phyloP scores from a whole-genome alignment of 2,888 invertebrate species.

The Tetropium fuscum region DNA sequence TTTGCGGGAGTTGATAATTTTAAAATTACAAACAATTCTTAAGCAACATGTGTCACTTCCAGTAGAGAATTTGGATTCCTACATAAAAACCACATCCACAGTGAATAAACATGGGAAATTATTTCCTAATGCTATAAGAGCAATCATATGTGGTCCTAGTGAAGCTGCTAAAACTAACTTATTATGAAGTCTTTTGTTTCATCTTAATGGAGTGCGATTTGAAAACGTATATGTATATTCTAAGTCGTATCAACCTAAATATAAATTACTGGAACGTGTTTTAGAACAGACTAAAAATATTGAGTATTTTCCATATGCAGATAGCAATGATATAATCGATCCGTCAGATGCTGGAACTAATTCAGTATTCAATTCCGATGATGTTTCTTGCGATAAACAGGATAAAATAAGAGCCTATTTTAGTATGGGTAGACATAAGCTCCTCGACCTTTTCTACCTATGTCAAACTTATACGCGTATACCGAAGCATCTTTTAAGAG shows the following conservation, averaged over 20 bases:
- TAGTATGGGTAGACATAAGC: conserved; percentile 19
- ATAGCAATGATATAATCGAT: conserved; percentile 29
- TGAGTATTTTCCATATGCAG: conserved; percentile 31
- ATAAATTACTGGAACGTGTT: conserved; percentile 31
- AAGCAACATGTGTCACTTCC: conserved; percentile 3
- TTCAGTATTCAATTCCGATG: conserved; percentile 37
- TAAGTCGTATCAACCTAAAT: conserved; percentile 40
- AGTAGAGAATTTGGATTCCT: conserved; percentile 6
- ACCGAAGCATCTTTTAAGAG: background rate
- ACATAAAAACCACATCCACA: background rate
- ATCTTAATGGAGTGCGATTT: conserved; percentile 29
- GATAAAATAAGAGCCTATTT: conserved; percentile 33
- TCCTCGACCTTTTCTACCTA: conserved; percentile 2
- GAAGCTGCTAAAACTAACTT: conserved; percentile 25
- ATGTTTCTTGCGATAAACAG: conserved; percentile 32
- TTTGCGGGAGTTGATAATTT: too few species aligned
- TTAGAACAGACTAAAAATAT: conserved; percentile 27
- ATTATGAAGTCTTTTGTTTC: conserved; percentile 18
- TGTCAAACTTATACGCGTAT: conserved; percentile 2
- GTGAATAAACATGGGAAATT: conserved; percentile 15
- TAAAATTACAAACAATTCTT: too few species aligned
- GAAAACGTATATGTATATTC: conserved; percentile 39
- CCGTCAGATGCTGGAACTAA: conserved; percentile 30
- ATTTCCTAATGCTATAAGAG: conserved; percentile 23
- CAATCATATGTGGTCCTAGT: conserved; percentile 19